These are phyloP conservation scores for Onychostoma macrolepis DNA, from an alignment of 2,113 vertebrate species.

Conservation along the genomic window DNA sequence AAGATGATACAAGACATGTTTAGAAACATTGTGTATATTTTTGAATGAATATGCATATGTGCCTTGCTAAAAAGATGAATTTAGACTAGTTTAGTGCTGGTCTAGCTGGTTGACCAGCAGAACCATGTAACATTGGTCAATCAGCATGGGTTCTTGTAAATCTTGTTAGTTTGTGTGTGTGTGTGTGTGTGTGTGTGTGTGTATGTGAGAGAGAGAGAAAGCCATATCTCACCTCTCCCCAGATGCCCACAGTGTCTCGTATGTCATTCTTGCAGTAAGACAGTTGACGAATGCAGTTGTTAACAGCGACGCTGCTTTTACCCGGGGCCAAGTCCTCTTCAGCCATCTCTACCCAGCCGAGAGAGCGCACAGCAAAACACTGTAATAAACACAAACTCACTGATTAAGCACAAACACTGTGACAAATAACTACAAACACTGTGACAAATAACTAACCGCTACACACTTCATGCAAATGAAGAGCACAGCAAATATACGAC, in stretches of 20 bases:
- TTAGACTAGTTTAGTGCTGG: not conserved
- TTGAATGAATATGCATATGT: not conserved
- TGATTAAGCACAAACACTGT: conserved; percentile 25
- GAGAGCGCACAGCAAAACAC: conserved; percentile 95
- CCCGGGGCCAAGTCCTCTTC: conserved; percentile 96
- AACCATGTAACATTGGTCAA: not conserved
- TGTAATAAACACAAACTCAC: conserved; percentile 58
- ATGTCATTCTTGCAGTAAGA: conserved; percentile 99
- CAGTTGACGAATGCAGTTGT: conserved; percentile 97
- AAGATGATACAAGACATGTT: not conserved
- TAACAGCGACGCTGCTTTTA: conserved; percentile 95
- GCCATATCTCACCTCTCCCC: conserved; percentile 90
- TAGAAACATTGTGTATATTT: not conserved
- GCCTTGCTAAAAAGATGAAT: not conserved
- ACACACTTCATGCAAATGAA: not conserved
- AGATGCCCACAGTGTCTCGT: conserved; percentile 95
- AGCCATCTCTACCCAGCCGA: conserved; percentile 98
- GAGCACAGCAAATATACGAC: not conserved
- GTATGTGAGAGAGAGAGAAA: not conserved
- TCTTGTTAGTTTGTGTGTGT: not conserved
- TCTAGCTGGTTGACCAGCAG: not conserved
- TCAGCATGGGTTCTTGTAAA: not conserved
- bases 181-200: not conserved
- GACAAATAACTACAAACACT: not conserved
- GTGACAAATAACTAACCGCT: not conserved